phyloP scores from a whole-genome alignment of 2,888 invertebrate species.

The Chrysina gloriosa region DNA sequence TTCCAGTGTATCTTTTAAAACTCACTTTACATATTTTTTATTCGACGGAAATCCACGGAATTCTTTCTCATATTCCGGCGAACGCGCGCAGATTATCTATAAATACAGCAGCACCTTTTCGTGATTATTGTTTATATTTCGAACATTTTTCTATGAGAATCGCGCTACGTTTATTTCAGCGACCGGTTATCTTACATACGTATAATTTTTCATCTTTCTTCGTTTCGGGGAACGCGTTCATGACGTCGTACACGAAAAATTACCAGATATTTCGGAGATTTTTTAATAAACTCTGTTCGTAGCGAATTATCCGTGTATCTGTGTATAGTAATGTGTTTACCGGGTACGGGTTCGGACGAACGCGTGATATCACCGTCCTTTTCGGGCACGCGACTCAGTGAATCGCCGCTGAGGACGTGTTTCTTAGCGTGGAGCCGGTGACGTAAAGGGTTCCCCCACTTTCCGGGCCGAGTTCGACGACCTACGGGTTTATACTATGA shows the following conservation, averaged over 20 bases:
- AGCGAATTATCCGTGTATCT: slow-evolving; percentile 64
- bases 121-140: slow-evolving; percentile 11
- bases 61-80: too few species aligned
- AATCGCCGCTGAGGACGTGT: slow-evolving; percentile 54
- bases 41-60: too few species aligned
- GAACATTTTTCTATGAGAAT: slow-evolving; percentile 8
- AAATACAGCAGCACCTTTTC: slow-evolving; percentile 9
- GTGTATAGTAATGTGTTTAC: slow-evolving; percentile 61
- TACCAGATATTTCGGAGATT: slow-evolving; percentile 60
- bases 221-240: slow-evolving; percentile 26
- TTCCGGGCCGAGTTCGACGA: slow-evolving; percentile 58
- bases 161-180: slow-evolving; percentile 28
- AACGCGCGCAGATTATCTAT: too few species aligned
- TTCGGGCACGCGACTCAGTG: slow-evolving; percentile 50
- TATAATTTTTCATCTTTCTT: slow-evolving; percentile 4
- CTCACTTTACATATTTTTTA: slow-evolving; percentile 2
- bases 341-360: slow-evolving; percentile 12
- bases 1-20: not conserved
- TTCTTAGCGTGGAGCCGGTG: slow-evolving; percentile 59
- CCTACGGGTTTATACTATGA: slow-evolving; percentile 59
- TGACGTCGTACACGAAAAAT: slow-evolving; percentile 45
- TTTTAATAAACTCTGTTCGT: slow-evolving; percentile 59
- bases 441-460: slow-evolving; percentile 62
- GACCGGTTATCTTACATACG: not conserved
- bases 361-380: slow-evolving; percentile 49